Base-by-base conservation (phyloP, 1,140 invertebrate genomes). In the Liolophura sinensis region DNA sequence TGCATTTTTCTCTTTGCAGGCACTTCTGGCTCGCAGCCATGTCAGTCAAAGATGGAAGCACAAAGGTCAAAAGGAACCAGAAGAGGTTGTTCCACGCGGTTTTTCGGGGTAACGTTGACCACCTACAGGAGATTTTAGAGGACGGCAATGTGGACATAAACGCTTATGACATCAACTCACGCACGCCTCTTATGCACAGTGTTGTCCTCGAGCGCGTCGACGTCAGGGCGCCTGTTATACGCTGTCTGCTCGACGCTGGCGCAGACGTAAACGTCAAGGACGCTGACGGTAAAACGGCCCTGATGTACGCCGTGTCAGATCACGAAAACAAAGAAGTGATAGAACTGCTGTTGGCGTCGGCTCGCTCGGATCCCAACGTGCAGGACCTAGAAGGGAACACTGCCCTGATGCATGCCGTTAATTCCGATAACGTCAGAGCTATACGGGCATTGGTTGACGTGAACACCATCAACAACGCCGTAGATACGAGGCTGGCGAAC, bases 271-370 rank as follows among this genome's bases (percentile, higher is more conserved):
- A 96, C 79, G 92, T 93, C 65, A 92, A 93, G 83, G 94, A 96
- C 77, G 91, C 92, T 76, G 92, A 94, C 81, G 94, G 94, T 14
- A 93, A 91, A 67, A 94, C 94, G 5, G 92, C 93, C 11, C 83
- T 96, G 54, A 96, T 96, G 94, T 95, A 93, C 80, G 93, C 93
- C 9, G 91, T 93, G 16, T 93, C 95, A 79, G 93, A 96, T 79
- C 92, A 92, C 1, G 70, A 73, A 7, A 91, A 93, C 71, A 88
- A 89, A 15, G 92, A 94, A 63, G 91, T 95, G 67, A 92, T 95
- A 1, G 89, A 90, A 74, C 84, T 91, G 59, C 85, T 97, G 18
- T 81, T 95, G 27, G 87, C 89, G 59, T 89, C 92, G 70, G 87
- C 90, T 1, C 92, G 93, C 65, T 93, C 92, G 81, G 92, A 96